Base-by-base conservation (phyloP, 2,797 vertebrate genomes). In the Synaphobranchus kaupii region DNA sequence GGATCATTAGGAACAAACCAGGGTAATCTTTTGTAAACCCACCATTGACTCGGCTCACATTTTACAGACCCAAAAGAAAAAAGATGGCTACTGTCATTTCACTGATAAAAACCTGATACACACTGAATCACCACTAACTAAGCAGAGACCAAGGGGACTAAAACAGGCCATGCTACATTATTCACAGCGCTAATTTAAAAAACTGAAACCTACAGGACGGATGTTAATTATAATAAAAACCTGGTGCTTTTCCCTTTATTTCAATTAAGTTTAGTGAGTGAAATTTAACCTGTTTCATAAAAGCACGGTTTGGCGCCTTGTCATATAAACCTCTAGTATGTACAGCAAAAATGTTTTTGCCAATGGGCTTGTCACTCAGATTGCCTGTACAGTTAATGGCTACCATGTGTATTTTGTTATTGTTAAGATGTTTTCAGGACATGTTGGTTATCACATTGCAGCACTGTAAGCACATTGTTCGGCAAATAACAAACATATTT, bases 41-140 rank as follows among this genome's bases (percentile, higher is more conserved):
- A 4, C 58, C 22, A 63, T 10, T 31, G 25, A n/a, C 10, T 48
- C 25, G 44, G 5, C 20, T 80, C 39, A 47, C 17, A 48, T 47
- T 80, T 80, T 80, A 48, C 76, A 48, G 76, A 80, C 76, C 76
- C 76, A 80, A 25, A 80, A 80, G 44, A 80, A 39, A 17, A 76
- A 44, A 5, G 20, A 80, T 9, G 20, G 10, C 39, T 80, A 25
- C 76, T 80, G 44, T n/a, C 8, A 80, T 34, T 34, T 66, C 25
- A n/a, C 60, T 73, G 68, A 73, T 34, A 73, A 22, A 44, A 17
- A 76, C 31, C 20, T 80, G 44, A 80, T 48, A 48, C 25, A 80
- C 22, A 47, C 76, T 47, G 22, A 25, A 80, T 20, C 71, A 15
- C 13, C 34, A 20, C 17, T 76, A 44, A 39, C 71, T 22, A 66